Conservation (phyloP, 35 echinoderm and acorn worm species). For the Patiria miniata region DNA sequence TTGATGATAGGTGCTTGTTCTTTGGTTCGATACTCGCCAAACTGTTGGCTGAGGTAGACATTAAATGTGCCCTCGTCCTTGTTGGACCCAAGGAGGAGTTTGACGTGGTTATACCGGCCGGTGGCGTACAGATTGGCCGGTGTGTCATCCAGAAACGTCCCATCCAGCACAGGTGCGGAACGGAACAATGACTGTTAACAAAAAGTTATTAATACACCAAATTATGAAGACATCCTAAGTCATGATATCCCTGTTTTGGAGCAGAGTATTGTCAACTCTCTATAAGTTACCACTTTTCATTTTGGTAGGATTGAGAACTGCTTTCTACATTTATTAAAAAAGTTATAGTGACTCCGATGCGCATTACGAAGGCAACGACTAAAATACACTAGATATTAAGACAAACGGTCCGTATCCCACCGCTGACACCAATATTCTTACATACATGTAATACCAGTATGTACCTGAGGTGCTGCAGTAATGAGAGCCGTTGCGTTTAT, state of each 20-base stretch:
- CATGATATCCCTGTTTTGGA: too few species aligned
- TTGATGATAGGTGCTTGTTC: neutral
- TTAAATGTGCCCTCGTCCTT: slow-evolving; percentile 42
- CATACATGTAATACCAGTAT: too few species aligned
- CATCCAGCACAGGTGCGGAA: neutral
- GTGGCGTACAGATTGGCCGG: slow-evolving; percentile 30
- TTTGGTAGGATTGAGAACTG: too few species aligned
- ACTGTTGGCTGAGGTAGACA: neutral
- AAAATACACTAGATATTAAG: too few species aligned
- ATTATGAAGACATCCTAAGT: too few species aligned
- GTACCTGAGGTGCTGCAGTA: neutral
- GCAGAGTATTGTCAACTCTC: too few species aligned
- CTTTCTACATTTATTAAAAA: too few species aligned
- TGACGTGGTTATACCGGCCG: slow-evolving; percentile 9
- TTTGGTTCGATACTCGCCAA: neutral
- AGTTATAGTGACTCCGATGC: too few species aligned
- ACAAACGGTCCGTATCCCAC: too few species aligned
- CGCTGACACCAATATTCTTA: too few species aligned
- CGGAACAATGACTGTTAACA: neutral
- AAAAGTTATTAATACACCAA: neutral
- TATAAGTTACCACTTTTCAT: too few species aligned
- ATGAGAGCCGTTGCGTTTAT: slow-evolving; percentile 20
- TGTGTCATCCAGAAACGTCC: slow-evolving; percentile 23
- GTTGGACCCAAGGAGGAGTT: slow-evolving; percentile 27
- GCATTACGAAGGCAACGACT: too few species aligned